Evolutionary conservation across 2,797 vertebrate genomes (phyloP).

Genomic region (Hybognathus amarus): DNA sequence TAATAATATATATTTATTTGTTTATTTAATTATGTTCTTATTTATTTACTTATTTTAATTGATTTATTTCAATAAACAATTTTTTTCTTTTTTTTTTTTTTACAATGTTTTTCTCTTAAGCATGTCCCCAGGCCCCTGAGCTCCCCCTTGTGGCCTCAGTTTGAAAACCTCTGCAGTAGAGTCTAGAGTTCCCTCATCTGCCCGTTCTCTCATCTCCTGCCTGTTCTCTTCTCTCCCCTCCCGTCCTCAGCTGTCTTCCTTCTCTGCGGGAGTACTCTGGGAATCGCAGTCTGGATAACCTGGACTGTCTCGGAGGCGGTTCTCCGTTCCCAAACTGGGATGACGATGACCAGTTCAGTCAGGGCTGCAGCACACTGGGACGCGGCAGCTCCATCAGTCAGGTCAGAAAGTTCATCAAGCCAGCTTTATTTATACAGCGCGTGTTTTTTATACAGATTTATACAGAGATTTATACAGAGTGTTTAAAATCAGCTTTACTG

Average conservation of each 20-base stretch:
- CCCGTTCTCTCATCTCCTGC: constrained; percentile 7
- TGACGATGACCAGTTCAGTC: constrained; percentile 91
- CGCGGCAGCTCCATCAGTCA: constrained; percentile 84
- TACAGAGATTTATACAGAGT: too few relatives aligned
- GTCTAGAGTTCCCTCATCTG: neutral
- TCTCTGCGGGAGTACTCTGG: constrained; percentile 82
- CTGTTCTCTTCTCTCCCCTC: constrained; percentile 8
- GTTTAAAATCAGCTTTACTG: too few relatives aligned
- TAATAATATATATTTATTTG: neutral
- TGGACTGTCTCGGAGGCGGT: constrained; percentile 90
- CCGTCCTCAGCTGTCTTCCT: constrained; percentile 80
- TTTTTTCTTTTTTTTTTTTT: neutral
- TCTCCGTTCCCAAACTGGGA: constrained; percentile 92
- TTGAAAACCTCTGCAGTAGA: constrained; percentile 23
- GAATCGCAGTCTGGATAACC: constrained; percentile 91
- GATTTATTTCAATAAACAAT: neutral
- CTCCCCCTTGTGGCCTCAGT: neutral
- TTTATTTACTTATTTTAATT: neutral
- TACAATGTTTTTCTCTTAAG: neutral
- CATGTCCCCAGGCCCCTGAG: neutral
- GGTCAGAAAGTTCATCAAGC: constrained; percentile 73
- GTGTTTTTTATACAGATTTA: too few relatives aligned
- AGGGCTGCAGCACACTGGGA: constrained; percentile 86
- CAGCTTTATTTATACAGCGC: too few relatives aligned
- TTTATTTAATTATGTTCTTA: neutral